These are phyloP conservation scores for Oceanodroma leucorhoa DNA, from an alignment of 2,797 vertebrate species.

Conservation along the genomic window DNA sequence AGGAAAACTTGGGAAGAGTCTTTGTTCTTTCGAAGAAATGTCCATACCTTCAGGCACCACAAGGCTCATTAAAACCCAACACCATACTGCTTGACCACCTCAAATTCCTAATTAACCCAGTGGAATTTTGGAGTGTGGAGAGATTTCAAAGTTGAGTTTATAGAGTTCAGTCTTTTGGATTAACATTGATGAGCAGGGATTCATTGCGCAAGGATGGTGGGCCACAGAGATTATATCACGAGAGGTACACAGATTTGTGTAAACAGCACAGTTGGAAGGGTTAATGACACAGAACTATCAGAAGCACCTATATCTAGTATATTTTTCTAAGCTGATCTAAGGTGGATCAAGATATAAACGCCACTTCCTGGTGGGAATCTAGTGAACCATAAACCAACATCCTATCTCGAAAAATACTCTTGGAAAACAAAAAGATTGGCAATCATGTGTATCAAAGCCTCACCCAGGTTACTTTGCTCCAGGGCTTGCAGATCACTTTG, in stretches of 20 bases:
- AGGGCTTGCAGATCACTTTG: neutral
- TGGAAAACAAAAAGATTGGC: constrained; percentile 27
- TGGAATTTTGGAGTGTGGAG: neutral
- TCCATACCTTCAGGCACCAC: neutral
- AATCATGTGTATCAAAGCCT: neutral
- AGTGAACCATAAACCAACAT: constrained; percentile 10
- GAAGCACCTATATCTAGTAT: neutral
- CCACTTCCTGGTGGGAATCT: neutral
- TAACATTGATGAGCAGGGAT: neutral
- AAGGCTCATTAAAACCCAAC: neutral
- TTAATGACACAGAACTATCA: neutral
- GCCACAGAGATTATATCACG: neutral
- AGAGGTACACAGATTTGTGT: neutral
- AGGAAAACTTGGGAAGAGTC: neutral
- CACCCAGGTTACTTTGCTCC: constrained; percentile 18
- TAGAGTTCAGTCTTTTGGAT: neutral
- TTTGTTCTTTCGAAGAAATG: neutral
- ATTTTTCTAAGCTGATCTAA: neutral
- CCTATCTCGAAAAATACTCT: constrained; percentile 32
- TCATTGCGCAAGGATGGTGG: neutral
- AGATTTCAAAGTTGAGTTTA: neutral
- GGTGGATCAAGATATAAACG: neutral
- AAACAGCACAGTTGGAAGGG: neutral
- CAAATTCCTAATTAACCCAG: neutral
- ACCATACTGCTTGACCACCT: neutral